Base-by-base conservation (phyloP, 2,113 vertebrate species). In the Excalfactoria chinensis region DNA sequence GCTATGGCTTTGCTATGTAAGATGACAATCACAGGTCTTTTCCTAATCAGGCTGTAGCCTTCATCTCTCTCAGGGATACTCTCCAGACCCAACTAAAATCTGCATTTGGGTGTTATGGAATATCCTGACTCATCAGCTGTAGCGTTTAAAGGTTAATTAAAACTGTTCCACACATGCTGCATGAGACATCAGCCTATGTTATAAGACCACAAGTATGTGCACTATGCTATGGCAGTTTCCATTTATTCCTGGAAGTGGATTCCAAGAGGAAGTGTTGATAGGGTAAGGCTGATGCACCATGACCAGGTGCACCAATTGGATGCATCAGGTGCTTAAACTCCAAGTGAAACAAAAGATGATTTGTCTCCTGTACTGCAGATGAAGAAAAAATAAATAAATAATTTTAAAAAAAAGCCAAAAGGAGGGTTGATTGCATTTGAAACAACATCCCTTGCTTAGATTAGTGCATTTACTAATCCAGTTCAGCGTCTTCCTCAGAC, bases 231-330 rank as follows among this genome's bases (percentile, higher is more conserved):
- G 34, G 67, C 13, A 22, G 62, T 14, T 74, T 9, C 1, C 22
- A 16, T 60, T 48, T 62, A 9, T 62, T 40, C n/a, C 58, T 30
- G 15, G 34, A 48, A 46, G 64, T 48, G n/a, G 44, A 17, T 11
- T 16, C n/a, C 32, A n/a, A 49, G 18, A 49, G 25, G 25, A 26
- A 49, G 25, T 11, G 6, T 35, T 35, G 25, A 0, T 1, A 9
- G 41, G 4, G 13, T 13, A 3, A 58, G n/a, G 30, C 12, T 3
- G 49, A 2, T 2, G 13, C 6, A 9, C 4, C 37, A 4, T 12
- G 5, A 14, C 4, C 0, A 1, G 4, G 12, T 62, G 0, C 49
- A 73, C 44, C 35, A 3, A 7, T 4, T 1, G 0, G 59, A 25
- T 23, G 14, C n/a, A n/a, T 49, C 21, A 30, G 26, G 5, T 44